Evolutionary conservation across 1,140 invertebrate genomes (phyloP).

Genomic region (Saccostrea echinata): DNA sequence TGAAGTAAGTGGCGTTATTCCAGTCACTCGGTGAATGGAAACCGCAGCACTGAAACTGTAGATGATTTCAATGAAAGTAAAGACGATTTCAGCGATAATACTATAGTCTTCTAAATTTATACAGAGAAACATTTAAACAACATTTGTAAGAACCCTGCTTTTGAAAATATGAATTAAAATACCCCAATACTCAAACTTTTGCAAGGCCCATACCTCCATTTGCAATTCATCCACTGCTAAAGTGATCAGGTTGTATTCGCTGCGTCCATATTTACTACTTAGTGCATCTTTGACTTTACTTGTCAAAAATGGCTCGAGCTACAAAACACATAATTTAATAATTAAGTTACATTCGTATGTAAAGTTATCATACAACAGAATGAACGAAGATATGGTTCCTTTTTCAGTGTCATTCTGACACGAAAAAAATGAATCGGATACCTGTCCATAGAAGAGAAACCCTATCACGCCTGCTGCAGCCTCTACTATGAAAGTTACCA

Average conservation of each 20-base stretch:
- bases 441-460: conserved; percentile 26
- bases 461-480: conserved; percentile 26
- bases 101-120: too few species aligned
- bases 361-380: too few species aligned
- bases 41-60: conserved; percentile 47
- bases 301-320: neutral
- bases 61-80: too few species aligned
- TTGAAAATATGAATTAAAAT: too few species aligned
- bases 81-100: too few species aligned
- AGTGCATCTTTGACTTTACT: neutral
- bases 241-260: neutral
- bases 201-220: neutral
- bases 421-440: neutral
- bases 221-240: neutral
- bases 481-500: conserved; percentile 13
- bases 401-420: too few species aligned
- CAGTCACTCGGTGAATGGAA: conserved; percentile 28
- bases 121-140: neutral
- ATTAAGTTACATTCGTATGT: neutral
- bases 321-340: neutral
- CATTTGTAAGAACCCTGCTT: too few species aligned
- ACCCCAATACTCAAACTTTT: too few species aligned
- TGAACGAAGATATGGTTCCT: too few species aligned
- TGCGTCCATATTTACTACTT: neutral
- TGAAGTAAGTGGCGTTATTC: conserved; percentile 37